phyloP scores from a whole-genome alignment of 1,140 invertebrate species.

The Psilanteris sp. region DNA sequence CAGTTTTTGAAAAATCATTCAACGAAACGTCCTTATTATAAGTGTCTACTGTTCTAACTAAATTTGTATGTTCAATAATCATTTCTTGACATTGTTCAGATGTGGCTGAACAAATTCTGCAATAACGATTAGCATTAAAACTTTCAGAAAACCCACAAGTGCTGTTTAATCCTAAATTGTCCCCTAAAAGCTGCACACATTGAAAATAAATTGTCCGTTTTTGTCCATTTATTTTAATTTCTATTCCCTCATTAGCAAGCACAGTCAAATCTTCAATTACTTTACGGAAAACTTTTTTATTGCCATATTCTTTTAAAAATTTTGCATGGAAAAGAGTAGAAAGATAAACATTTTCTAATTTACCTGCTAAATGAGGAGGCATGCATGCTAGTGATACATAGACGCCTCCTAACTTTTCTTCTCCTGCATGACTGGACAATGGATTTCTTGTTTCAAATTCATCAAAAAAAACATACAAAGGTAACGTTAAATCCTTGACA shows the following conservation, averaged over 20 bases:
- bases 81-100: conserved; percentile 29
- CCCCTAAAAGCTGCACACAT: conserved; percentile 42
- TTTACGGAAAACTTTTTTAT: conserved; percentile 23
- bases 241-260: conserved; percentile 18
- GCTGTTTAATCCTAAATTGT: conserved; percentile 45
- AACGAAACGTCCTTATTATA: no score
- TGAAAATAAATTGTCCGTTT: conserved; percentile 40
- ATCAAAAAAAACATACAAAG: conserved; percentile 34
- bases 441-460: conserved; percentile 56
- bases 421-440: conserved; percentile 34
- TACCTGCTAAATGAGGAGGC: conserved; percentile 13
- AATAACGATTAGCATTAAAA: conserved; percentile 38
- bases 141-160: conserved; percentile 45
- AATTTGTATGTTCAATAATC: no score
- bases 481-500: conserved; percentile 24
- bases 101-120: conserved; percentile 43
- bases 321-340: conserved; percentile 22
- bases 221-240: conserved; percentile 24
- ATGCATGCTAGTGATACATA: conserved; percentile 32
- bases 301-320: conserved; percentile 28
- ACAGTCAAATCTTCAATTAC: conserved; percentile 41
- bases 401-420: conserved; percentile 58
- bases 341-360: conserved; percentile 14
- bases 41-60: no score
- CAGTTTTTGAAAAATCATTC: no score